Conservation (phyloP, 2,888 invertebrate species). For the Tetragonula carbonaria region DNA sequence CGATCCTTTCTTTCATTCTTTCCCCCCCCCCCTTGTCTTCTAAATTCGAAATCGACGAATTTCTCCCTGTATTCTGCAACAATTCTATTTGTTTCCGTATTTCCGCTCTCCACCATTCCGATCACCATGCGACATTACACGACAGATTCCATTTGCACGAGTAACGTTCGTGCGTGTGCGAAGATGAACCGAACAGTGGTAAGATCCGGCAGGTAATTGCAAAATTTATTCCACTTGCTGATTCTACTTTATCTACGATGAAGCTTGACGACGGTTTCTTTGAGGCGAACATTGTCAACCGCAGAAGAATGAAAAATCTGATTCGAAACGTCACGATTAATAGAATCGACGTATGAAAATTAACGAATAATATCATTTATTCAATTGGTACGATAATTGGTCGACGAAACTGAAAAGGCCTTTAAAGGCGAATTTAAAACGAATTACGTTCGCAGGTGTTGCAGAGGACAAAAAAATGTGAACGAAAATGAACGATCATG, state of each 20-base stretch:
- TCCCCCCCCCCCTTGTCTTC: neutral
- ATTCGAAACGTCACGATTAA: neutral
- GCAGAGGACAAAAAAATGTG: neutral
- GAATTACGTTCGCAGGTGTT: neutral
- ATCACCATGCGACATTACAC: no score
- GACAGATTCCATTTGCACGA: no score
- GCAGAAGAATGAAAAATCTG: neutral
- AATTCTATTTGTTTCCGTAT: no score
- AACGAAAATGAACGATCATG: conserved; percentile 15
- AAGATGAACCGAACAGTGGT: no score
- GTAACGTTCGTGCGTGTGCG: no score
- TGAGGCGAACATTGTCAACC: neutral
- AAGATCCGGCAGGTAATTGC: no score
- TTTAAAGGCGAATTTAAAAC: neutral
- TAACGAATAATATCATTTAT: neutral
- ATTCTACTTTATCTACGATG: no score
- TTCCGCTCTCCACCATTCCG: no score
- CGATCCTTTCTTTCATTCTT: conserved; percentile 23
- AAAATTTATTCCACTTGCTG: no score
- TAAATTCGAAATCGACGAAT: conserved; percentile 19
- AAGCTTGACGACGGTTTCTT: neutral
- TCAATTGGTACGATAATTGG: neutral
- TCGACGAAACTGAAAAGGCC: neutral
- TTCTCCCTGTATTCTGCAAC: neutral
- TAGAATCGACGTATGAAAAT: neutral